A percentile compares a stretch with the other conserved stretches of the same genome.
phyloP scores from a whole-genome alignment of 1,140 invertebrate genomes.

The Megalonaias nervosa region DNA sequence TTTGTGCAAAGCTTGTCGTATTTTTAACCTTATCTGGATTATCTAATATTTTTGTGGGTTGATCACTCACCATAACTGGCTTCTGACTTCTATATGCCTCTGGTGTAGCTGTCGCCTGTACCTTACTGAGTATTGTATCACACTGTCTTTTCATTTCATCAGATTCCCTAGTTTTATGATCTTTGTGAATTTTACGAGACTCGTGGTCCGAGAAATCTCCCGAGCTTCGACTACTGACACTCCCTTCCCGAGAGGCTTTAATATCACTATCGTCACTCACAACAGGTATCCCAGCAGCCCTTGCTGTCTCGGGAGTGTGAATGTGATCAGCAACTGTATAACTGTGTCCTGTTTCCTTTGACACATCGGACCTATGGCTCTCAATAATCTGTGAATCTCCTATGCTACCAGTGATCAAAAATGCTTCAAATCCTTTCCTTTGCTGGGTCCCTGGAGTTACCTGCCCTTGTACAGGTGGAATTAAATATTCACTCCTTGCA shows the following conservation, averaged over 20 bases:
- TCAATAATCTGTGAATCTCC: slow-evolving; percentile 10
- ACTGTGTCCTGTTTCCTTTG: slow-evolving; percentile 42
- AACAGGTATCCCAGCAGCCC: slow-evolving; percentile 62
- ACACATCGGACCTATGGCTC: slow-evolving; percentile 30
- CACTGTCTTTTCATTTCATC: slow-evolving; percentile 18
- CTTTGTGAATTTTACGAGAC: slow-evolving; percentile 66
- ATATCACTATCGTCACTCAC: slow-evolving; percentile 40
- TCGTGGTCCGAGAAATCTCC: slow-evolving; percentile 68
- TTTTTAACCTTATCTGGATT: neutral
- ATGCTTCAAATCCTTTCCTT: slow-evolving; percentile 19
- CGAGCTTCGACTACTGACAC: slow-evolving; percentile 62
- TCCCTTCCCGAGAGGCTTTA: slow-evolving; percentile 56
- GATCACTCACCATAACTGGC: slow-evolving; percentile 16
- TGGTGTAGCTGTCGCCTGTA: slow-evolving; percentile 6
- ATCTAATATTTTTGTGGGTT: slow-evolving; percentile 2
- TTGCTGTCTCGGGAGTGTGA: slow-evolving; percentile 48
- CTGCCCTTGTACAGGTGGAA: too few relatives aligned
- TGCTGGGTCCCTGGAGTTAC: too few relatives aligned
- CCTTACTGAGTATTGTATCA: neutral
- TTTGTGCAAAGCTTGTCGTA: slow-evolving; percentile 65
- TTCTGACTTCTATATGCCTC: slow-evolving; percentile 24
- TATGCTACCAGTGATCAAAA: slow-evolving; percentile 24
- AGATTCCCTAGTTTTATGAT: slow-evolving; percentile 59
- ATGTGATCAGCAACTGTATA: slow-evolving; percentile 52
- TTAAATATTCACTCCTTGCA: too few relatives aligned